A percentile compares a stretch with the other conserved stretches of the same genome.
These are phyloP conservation scores for Elephas maximus DNA, from an alignment of 2,113 vertebrate genomes.

Conservation along the genomic window DNA sequence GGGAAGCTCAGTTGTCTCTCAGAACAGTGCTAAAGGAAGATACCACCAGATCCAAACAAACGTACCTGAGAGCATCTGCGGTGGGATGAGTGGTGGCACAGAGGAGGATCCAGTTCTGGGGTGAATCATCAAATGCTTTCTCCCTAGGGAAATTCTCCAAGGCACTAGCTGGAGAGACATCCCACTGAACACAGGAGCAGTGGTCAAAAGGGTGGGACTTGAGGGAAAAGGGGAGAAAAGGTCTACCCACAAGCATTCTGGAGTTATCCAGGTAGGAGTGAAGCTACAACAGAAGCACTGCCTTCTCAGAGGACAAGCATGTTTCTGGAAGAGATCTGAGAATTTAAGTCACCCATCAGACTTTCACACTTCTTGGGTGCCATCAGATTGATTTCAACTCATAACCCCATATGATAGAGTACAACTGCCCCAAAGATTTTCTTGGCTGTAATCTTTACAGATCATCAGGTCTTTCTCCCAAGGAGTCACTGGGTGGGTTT, in stretches of 20 bases:
- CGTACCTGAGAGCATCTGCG: background rate
- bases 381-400: background rate
- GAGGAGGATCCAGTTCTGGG: background rate
- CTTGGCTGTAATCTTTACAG: background rate
- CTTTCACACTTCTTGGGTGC: background rate
- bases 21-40: background rate
- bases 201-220: background rate
- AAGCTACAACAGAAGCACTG: background rate
- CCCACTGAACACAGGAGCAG: background rate
- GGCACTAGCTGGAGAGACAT: background rate
- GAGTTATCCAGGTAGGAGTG: background rate
- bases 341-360: background rate
- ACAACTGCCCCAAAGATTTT: background rate
- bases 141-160: background rate
- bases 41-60: background rate
- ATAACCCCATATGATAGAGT: background rate
- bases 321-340: background rate
- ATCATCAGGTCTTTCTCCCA: background rate
- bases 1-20: background rate
- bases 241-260: background rate
- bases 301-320: background rate
- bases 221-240: background rate
- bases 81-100: background rate
- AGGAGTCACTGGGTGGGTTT: background rate
- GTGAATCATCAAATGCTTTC: background rate